Evolutionary conservation across 2,888 invertebrate genomes (phyloP), one percentile per base, ranked within the genome.

Genomic region (Agonopterix subpropinquella): DNA sequence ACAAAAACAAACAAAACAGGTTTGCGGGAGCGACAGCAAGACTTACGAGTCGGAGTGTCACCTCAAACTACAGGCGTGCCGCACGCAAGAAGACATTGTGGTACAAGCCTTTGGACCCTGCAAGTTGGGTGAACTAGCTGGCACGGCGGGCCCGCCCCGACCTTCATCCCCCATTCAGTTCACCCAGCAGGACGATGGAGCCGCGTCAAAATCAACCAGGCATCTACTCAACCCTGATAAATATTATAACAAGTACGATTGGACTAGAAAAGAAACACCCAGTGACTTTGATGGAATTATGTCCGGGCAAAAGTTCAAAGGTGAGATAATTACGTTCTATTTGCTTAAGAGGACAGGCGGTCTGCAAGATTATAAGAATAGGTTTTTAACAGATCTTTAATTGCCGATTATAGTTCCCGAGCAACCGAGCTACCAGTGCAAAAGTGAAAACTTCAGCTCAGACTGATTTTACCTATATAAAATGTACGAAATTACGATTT

Each of bases 1-100:
- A 10, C 10, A 3, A 10, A 37, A 37, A 37, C 18, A 39, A 39
- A 10, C n/a, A n/a, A 10, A 72, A 75, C 78, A 88, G 88, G 91
- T 95, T 64, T 94, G 94, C 76, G 94, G 94, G 51, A 94, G 93
- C 68, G 94, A 94, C 69, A 94, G 94, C 48, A 93, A 93, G 80
- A 95, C 94, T 52, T 95, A 95, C 77, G 90, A 94, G 62, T 96
- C 95, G 57, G 94, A 95, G 71, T 97, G 97, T 73, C 92, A 93
- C 69, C 90, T 96, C 54, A 91, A 93, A 62, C 91, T 94, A 69
- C 93, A 95, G 78, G 94, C 96, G 47, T 97, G 97, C 82, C 91
- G 93, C 64, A 89, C 92, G 67, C 95, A 96, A 84, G 92, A 92
- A 63, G 93, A 94, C 67, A 92, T 96, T 57, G 92, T 93, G 35